Evolutionary conservation across 1,140 invertebrate genomes (phyloP).

Genomic region (Pseudomyrmex sp.): DNA sequence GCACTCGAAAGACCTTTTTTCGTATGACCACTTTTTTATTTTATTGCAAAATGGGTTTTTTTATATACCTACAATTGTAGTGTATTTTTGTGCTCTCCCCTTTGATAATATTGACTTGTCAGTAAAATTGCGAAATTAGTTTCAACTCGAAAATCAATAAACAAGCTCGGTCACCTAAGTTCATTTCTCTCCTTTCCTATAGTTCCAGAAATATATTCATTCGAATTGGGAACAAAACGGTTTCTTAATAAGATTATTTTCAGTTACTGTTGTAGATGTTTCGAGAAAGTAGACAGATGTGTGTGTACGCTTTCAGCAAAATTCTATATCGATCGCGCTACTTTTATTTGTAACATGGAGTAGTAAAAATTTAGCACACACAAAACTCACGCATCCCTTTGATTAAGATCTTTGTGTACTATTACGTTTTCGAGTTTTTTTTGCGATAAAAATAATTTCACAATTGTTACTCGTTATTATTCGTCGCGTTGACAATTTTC

Average conservation of each 20-base stretch:
- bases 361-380: background rate
- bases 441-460: no score
- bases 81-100: background rate
- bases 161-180: background rate
- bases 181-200: background rate
- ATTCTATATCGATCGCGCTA: conserved; percentile 15
- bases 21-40: background rate
- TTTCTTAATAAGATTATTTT: conserved; percentile 35
- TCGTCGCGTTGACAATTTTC: background rate
- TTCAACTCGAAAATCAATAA: background rate
- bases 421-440: no score
- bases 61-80: background rate
- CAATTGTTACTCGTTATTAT: no score
- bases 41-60: background rate
- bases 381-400: background rate
- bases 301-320: conserved; percentile 20
- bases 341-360: background rate
- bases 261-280: background rate
- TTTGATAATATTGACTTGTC: background rate
- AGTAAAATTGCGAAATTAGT: background rate
- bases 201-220: background rate
- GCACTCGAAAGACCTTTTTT: background rate
- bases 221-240: background rate
- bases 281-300: background rate
- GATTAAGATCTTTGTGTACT: no score